phyloP scores from a whole-genome alignment of 2,797 vertebrate genomes.

The Anolis apletophallus region DNA sequence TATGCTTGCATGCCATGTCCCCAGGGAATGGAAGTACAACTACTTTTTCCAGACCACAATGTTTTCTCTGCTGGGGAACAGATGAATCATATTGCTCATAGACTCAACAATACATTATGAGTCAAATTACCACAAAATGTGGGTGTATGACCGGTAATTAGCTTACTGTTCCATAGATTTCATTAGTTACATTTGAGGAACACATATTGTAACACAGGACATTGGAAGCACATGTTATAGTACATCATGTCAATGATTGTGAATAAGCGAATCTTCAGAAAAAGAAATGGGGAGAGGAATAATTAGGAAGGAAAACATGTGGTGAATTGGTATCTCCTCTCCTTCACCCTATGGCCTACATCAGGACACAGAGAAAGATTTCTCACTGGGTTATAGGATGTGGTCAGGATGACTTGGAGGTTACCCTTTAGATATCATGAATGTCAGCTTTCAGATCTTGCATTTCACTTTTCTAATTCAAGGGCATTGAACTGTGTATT shows the following conservation, averaged over 20 bases:
- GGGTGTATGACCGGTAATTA: not conserved
- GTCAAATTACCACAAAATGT: conserved; percentile 5
- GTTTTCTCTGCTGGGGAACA: not conserved
- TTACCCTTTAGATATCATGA: not conserved
- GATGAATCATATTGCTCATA: conserved; percentile 8
- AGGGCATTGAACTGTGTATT: not conserved
- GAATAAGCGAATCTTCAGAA: not conserved
- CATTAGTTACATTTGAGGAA: not conserved
- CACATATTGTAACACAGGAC: not conserved
- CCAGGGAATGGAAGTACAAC: not conserved
- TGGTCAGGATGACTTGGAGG: too few relatives aligned
- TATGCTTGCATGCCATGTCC: not conserved
- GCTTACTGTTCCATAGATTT: not conserved
- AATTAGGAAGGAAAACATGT: not conserved
- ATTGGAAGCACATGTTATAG: not conserved
- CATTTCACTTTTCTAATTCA: not conserved
- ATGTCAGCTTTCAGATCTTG: not conserved
- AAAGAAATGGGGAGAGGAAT: not conserved
- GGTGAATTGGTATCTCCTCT: not conserved
- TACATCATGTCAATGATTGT: not conserved
- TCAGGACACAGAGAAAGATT: not conserved
- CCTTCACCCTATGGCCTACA: not conserved
- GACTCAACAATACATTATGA: conserved; percentile 24
- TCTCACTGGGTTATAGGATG: not conserved
- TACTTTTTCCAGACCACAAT: not conserved